Evolutionary conservation across 1,140 invertebrate species (phyloP).

Genomic region (Drosophila erecta): DNA sequence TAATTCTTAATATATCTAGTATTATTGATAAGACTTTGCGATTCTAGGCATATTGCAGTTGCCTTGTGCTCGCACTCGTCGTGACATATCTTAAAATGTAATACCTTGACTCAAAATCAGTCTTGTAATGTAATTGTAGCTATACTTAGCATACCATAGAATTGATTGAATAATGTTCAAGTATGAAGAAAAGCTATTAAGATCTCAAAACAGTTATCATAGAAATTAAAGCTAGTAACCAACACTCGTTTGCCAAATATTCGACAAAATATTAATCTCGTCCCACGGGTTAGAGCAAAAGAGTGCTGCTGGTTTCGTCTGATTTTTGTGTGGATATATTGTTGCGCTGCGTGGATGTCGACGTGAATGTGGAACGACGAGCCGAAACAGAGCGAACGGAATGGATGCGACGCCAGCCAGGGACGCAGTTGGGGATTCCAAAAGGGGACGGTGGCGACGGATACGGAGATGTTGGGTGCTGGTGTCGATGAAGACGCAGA

Average conservation of each 20-base stretch:
- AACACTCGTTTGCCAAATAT: background rate
- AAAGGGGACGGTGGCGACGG: slow-evolving; percentile 7
- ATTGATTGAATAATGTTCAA: too few relatives aligned
- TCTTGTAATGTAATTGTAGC: too few relatives aligned
- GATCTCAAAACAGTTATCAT: too few relatives aligned
- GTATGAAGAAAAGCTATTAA: too few relatives aligned
- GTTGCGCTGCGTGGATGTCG: slow-evolving; percentile 33
- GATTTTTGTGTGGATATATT: slow-evolving; percentile 24
- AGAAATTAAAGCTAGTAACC: too few relatives aligned
- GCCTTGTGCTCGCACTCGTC: too few relatives aligned
- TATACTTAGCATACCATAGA: too few relatives aligned
- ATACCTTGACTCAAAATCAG: too few relatives aligned
- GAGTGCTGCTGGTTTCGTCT: slow-evolving; percentile 20
- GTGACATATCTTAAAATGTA: too few relatives aligned
- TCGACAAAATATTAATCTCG: background rate
- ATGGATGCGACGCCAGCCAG: slow-evolving; percentile 42
- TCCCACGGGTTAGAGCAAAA: background rate
- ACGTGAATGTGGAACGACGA: slow-evolving; percentile 47
- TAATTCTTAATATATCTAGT: too few relatives aligned
- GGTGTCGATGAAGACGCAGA: slow-evolving; percentile 41
- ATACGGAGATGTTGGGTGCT: slow-evolving; percentile 37
- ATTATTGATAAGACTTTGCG: too few relatives aligned
- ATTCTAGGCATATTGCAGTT: too few relatives aligned
- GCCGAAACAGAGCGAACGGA: slow-evolving; percentile 49
- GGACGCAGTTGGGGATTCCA: slow-evolving; percentile 13